Base-by-base conservation (phyloP, 2,797 vertebrate genomes). In the Pangasius krempfi region DNA sequence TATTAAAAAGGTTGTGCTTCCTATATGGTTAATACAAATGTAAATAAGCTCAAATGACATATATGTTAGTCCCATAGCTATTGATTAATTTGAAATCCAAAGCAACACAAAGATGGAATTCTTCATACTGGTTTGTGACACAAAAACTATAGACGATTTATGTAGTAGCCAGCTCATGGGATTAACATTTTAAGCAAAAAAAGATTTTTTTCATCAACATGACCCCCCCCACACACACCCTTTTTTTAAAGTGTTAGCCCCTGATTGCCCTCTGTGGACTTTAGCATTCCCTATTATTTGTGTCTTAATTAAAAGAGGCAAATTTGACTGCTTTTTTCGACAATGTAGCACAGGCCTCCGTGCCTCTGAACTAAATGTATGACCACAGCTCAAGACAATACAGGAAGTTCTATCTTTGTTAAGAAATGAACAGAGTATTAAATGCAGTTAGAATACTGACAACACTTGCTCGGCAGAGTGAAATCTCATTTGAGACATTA, bases 181-280 rank as follows among this genome's bases (percentile, higher is more conserved):
- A 75, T 47, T 44, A 47, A 47, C 22, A 47, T 75, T 47, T 75
- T 47, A 18, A 70, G 33, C 16, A 16, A 66, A 22, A 60, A 9
- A 37, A 30, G 33, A 10, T 4, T 72, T 72, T 72, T 72, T 72
- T 16, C 2, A 30, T 33, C 60, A 64, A 18, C 20, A 33, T 70
- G 14, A 16, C 3, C 14, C 37, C 66, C 18, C 68, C 20, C 68
- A 14, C 12, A 5, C 30, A 20, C 16, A 16, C 30, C 4, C 7
- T 50, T 13, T 82, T 16, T 72, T 33, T 44, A 22, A 72, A 80
- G 25, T 58, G 40, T 30, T 64, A 82, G 16, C 62, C 30, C 75
- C 84, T 81, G 89, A 88, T 76, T 86, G 66, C 68, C 68, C 40
- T 72, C 68, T 9, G 33, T 22, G 27, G 30, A 47, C 9, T 73